Percentiles rank a stretch among this genome's conserved stretches.
Evolutionary conservation across 2,888 invertebrate genomes (phyloP).

Genomic region (Drosophila neotestacea): DNA sequence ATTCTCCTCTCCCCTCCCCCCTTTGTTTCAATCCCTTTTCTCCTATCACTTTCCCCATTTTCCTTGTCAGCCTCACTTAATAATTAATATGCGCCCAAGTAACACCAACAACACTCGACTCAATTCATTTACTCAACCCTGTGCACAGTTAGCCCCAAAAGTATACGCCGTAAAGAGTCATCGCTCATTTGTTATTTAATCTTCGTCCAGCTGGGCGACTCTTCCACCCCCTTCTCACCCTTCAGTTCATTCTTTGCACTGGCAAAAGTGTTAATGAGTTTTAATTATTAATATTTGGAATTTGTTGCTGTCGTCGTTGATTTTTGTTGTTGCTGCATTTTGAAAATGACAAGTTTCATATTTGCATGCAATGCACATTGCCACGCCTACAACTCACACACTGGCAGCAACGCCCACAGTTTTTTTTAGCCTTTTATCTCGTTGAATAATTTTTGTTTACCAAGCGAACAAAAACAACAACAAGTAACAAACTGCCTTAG

Average conservation of each 20-base stretch:
- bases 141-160: conserved; percentile 45
- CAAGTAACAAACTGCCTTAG: conserved; percentile 45
- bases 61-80: conserved; percentile 19
- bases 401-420: not conserved
- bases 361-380: conserved; percentile 14
- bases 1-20: not conserved
- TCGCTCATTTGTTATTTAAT: conserved; percentile 81
- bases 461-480: conserved; percentile 40
- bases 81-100: conserved; percentile 63
- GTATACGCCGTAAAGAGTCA: conserved; percentile 67
- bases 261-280: conserved; percentile 76
- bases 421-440: conserved; percentile 50
- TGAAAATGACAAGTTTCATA: conserved; percentile 41
- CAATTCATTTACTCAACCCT: conserved; percentile 31
- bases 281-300: conserved; percentile 73
- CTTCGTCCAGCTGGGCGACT: conserved; percentile 59
- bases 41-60: not conserved
- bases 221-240: not conserved
- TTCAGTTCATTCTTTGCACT: not conserved
- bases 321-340: conserved; percentile 39
- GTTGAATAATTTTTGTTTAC: conserved; percentile 62
- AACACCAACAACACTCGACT: conserved; percentile 35
- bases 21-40: not conserved
- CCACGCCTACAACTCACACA: conserved; percentile 1
- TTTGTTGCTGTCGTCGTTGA: conserved; percentile 30